Evolutionary conservation across 2,888 invertebrate genomes (phyloP).

Genomic region (Coecobrya sp.): DNA sequence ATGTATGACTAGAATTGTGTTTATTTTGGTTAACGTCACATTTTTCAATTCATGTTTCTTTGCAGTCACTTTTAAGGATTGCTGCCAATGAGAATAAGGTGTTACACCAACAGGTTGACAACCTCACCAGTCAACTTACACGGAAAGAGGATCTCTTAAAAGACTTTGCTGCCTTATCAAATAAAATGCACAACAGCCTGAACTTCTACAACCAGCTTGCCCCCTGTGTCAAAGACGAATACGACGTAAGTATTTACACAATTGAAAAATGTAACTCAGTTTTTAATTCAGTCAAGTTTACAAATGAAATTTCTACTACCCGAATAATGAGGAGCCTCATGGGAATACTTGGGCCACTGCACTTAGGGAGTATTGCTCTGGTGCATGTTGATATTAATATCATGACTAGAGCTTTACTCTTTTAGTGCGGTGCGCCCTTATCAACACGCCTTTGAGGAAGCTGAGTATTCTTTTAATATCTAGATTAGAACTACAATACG

Average conservation of each 20-base stretch:
- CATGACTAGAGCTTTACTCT: constrained; percentile 86
- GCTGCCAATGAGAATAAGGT: background rate
- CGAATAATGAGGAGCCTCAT: too few species aligned
- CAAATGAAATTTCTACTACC: too few species aligned
- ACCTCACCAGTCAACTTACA: background rate
- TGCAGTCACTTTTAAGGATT: background rate
- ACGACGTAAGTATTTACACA: constrained; percentile 46
- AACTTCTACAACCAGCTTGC: constrained; percentile 7
- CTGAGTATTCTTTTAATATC: background rate
- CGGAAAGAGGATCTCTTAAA: background rate
- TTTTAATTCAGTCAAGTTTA: too few species aligned
- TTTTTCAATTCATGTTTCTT: background rate
- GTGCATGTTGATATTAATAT: constrained; percentile 67
- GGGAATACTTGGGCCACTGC: constrained; percentile 34
- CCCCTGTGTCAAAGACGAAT: background rate
- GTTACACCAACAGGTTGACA: background rate
- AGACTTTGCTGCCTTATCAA: background rate
- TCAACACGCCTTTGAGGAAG: background rate
- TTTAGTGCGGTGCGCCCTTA: constrained; percentile 70
- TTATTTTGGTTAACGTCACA: too few species aligned
- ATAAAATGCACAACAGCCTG: constrained; percentile 11
- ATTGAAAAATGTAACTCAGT: too few species aligned
- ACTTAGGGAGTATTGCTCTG: constrained; percentile 76
- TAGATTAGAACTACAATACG: too few species aligned
- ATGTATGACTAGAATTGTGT: too few species aligned